These are phyloP conservation scores for Diarsia rubi DNA, from an alignment of 2,888 invertebrate genomes.

Conservation along the genomic window DNA sequence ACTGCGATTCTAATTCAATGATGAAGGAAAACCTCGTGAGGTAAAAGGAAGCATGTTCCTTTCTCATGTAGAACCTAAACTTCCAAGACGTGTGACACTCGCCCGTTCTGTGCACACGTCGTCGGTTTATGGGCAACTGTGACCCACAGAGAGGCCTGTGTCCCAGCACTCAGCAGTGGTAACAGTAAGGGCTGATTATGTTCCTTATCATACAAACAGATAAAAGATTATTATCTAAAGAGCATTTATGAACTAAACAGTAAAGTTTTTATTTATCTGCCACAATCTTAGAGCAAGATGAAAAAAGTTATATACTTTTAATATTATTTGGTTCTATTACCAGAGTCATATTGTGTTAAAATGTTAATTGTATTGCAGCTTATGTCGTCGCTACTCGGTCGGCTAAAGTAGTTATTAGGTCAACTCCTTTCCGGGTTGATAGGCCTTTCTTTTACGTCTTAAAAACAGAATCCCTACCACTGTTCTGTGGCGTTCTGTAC, in stretches of 20 bases:
- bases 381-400: conserved; percentile 42
- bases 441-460: conserved; percentile 53
- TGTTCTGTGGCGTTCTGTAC: conserved; percentile 56
- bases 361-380: conserved; percentile 58
- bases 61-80: too few relatives aligned
- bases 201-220: conserved; percentile 40
- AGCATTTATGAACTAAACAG: neutral
- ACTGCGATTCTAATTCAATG: neutral
- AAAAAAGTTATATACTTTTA: neutral
- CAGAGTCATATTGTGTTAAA: conserved; percentile 25
- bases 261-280: neutral
- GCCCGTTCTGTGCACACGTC: neutral
- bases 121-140: neutral
- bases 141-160: neutral
- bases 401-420: conserved; percentile 19
- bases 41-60: neutral
- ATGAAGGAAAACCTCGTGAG: neutral
- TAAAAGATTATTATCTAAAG: conserved; percentile 53
- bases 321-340: conserved; percentile 10
- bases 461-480: conserved; percentile 7
- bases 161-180: neutral
- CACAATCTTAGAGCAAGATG: neutral
- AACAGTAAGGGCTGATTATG: neutral
- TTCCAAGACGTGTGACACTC: neutral
- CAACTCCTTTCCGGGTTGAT: conserved; percentile 54